Conservation (phyloP, 1,140 invertebrate species). For the Philopotamus ludificatus region DNA sequence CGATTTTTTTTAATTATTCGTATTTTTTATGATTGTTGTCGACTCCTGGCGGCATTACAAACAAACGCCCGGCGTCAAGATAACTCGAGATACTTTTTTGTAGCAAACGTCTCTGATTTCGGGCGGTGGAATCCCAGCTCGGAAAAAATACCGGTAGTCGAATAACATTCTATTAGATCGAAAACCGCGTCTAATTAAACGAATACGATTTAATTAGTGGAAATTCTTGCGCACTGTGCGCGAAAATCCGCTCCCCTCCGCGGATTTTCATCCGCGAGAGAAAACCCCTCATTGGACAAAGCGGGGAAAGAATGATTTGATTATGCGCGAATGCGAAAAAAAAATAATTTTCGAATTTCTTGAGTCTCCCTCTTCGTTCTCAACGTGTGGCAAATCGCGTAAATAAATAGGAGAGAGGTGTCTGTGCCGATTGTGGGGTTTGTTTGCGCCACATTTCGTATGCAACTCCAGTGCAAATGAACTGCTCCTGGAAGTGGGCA, state of each 20-base stretch:
- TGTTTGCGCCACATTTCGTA: slow-evolving; percentile 23
- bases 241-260: not conserved
- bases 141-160: slow-evolving; percentile 26
- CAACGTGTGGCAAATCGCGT: no score
- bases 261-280: not conserved
- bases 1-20: not conserved
- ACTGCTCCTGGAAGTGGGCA: not conserved
- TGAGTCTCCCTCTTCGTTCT: no score
- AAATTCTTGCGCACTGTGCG: not conserved
- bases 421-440: slow-evolving; percentile 1
- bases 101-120: slow-evolving; percentile 19
- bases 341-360: no score
- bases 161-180: slow-evolving; percentile 17
- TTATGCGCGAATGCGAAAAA: no score
- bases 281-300: slow-evolving; percentile 18
- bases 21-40: not conserved
- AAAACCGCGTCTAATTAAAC: not conserved
- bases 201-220: slow-evolving; percentile 3
- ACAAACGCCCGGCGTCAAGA: slow-evolving; percentile 16
- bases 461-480: slow-evolving; percentile 4
- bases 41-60: slow-evolving; percentile 6
- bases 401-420: no score
- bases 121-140: not conserved
- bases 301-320: slow-evolving; percentile 13
- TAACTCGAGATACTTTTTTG: slow-evolving; percentile 25